phyloP scores from a whole-genome alignment of 23 tunicate species.

The Halocynthia aurantium region DNA sequence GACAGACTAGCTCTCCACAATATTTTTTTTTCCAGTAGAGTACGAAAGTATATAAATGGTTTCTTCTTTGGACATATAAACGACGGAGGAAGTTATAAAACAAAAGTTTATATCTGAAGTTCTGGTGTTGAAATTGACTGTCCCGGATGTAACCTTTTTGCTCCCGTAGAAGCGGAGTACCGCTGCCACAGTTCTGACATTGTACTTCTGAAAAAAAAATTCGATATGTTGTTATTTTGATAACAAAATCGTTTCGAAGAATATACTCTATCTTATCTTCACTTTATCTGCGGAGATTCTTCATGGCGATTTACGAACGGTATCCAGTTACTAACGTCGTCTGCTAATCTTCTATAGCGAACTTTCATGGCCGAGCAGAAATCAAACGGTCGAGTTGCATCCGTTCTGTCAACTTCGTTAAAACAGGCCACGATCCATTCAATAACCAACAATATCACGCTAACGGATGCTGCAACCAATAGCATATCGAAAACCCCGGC shows the following conservation, averaged over 20 bases:
- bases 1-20: too few species aligned
- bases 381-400: slow-evolving; percentile 31
- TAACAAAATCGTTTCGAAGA: background rate
- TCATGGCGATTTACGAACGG: slow-evolving; percentile 10
- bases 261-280: background rate
- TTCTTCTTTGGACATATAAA: background rate
- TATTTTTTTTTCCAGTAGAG: too few species aligned
- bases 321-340: slow-evolving; percentile 49
- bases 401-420: slow-evolving; percentile 33
- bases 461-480: slow-evolving; percentile 30
- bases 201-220: background rate
- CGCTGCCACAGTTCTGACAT: slow-evolving; percentile 59
- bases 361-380: slow-evolving; percentile 23
- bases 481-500: slow-evolving; percentile 62
- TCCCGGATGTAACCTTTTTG: slow-evolving; percentile 36
- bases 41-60: too few species aligned
- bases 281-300: background rate
- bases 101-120: slow-evolving; percentile 5
- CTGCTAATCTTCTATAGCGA: slow-evolving; percentile 19
- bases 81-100: background rate
- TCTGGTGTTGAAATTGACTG: slow-evolving; percentile 46
- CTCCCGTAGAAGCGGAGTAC: slow-evolving; percentile 19
- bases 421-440: slow-evolving; percentile 71
- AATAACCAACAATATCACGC: slow-evolving; percentile 31
- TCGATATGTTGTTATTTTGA: background rate